Base-by-base conservation (phyloP, 2,113 vertebrate genomes). In the Dipodomys spectabilis region DNA sequence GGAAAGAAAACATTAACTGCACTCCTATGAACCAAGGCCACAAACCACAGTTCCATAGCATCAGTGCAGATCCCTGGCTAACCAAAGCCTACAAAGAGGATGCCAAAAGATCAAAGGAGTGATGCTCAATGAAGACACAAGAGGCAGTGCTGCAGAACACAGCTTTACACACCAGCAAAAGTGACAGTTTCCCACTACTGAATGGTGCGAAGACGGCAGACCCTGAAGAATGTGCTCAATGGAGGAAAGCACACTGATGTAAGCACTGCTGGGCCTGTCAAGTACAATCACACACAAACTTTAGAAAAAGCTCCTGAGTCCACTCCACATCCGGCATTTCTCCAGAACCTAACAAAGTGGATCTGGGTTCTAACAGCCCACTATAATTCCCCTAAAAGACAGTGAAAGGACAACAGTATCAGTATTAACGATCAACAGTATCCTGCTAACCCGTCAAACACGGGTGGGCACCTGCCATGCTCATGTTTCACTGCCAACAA, bases 1-100 rank as follows among this genome's bases (percentile, higher is more conserved):
- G n/a, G 86, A 28, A 35, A 0, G 6, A 39, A 0, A 13, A 44
- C 1, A 49, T 1, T 6, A 28, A 60, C 15, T 12, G 18, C 39
- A 49, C 60, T 39, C 39, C 39, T 39, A 39, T 39, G 39, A 6
- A 39, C 39, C 39, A 39, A n/a, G 25, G 10, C 23, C 30, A 71
- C 30, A 60, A 90, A 89, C 30, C 49, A 74, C 8, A 19, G 12
- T 28, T 67, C 25, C 7, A 4, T 16, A 22, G 82, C 19, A 19
- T 35, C 11, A 32, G 22, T 4, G 13, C 5, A 15, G 60, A 25
- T n/a, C n/a, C 35, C 73, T 18, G n/a, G 6, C 44, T 71, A 35
- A 35, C 3, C 20, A 72, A 79, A 1, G 1, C 2, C 7, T 10
- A 28, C 13, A 57, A 12, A 53, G 3, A 16, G 45, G 74, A 44